Conservation (phyloP, 2,888 invertebrate species). For the Eupithecia subumbrata region DNA sequence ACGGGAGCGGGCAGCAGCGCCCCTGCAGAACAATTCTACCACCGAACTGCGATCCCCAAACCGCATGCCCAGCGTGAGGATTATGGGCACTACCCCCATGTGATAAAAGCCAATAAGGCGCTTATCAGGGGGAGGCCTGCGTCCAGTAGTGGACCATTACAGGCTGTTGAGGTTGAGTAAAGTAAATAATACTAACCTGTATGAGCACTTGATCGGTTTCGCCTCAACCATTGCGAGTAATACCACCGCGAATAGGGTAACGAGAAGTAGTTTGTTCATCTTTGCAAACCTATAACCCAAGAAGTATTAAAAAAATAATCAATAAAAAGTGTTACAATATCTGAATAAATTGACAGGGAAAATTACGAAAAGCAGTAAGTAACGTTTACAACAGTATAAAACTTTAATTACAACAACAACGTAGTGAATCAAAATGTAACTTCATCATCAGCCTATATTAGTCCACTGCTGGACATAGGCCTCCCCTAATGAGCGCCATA, state of each 20-base stretch:
- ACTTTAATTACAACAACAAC: neutral
- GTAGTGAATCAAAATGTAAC: neutral
- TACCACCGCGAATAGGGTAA: constrained; percentile 48
- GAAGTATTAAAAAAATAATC: neutral
- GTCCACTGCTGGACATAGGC: no score
- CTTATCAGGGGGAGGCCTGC: no score
- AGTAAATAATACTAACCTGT: constrained; percentile 25
- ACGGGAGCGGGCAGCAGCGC: no score
- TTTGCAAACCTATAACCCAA: neutral
- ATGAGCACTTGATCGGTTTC: constrained; percentile 43
- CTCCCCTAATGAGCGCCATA: no score
- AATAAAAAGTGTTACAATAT: neutral
- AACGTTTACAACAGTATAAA: neutral
- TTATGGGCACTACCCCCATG: no score
- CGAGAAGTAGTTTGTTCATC: constrained; percentile 57
- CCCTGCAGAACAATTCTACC: no score
- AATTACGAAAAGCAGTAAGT: neutral
- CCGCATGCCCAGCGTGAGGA: no score
- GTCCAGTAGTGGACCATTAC: no score
- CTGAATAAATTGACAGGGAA: neutral
- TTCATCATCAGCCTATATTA: no score
- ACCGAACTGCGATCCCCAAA: no score
- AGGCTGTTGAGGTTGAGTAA: no score
- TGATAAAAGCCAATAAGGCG: no score
- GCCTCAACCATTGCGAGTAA: constrained; percentile 51